These are phyloP conservation scores for Laothoe populi DNA, from an alignment of 2,888 invertebrate genomes.

Conservation along the genomic window DNA sequence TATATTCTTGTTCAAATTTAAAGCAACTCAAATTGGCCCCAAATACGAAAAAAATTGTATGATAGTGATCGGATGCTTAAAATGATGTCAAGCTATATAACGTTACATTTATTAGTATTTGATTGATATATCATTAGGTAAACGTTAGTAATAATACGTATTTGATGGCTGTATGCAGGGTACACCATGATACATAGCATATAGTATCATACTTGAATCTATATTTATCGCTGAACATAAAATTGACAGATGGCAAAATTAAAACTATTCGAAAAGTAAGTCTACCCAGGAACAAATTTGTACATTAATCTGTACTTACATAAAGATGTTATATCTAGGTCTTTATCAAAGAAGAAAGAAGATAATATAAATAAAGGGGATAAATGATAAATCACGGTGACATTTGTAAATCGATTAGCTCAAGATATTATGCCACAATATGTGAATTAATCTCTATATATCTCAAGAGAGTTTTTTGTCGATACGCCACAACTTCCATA, in stretches of 20 bases:
- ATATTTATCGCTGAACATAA: too few relatives aligned
- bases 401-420: not conserved
- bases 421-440: not conserved
- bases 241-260: too few relatives aligned
- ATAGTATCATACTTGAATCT: too few relatives aligned
- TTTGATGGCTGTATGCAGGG: slow-evolving; percentile 46
- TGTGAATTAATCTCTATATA: not conserved
- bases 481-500: too few relatives aligned
- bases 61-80: slow-evolving; percentile 3
- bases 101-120: slow-evolving; percentile 41
- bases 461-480: too few relatives aligned
- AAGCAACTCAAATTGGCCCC: not conserved
- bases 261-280: too few relatives aligned
- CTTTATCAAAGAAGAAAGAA: not conserved
- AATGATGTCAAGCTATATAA: slow-evolving; percentile 34
- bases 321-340: not conserved
- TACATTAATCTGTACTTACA: too few relatives aligned
- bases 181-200: slow-evolving; percentile 1
- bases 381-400: not conserved
- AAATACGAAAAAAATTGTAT: too few relatives aligned
- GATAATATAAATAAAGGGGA: not conserved
- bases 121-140: slow-evolving; percentile 43
- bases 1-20: not conserved
- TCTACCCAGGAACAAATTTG: too few relatives aligned
- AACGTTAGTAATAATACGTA: slow-evolving; percentile 46